Evolutionary conservation across 2,888 invertebrate genomes (phyloP), one percentile per base, ranked within the genome.

Genomic region (Polyploca ridens): DNA sequence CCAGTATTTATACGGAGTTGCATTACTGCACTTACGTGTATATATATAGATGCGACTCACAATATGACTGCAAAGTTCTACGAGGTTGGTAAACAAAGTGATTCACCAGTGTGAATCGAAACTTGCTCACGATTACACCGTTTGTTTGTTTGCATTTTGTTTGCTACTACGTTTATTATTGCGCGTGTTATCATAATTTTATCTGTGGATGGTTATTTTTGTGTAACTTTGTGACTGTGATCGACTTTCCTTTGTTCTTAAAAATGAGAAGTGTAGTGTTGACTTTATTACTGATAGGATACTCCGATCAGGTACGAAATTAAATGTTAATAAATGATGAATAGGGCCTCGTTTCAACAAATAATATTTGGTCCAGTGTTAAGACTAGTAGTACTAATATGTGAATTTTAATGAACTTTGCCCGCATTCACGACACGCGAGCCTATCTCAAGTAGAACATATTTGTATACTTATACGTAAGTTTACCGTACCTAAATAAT

Each of bases 191-290:
- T 27, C 27, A 27, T 54, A 8, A 54, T 14, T 19, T 54, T 19
- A 19, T 19, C 7, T 54, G 54, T 54, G 54, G 35, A 54, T 64
- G 64, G 14, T 13, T n/a, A n/a, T 6, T 14, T 14, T 14, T 13
- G 44, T 44, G 90, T 89, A 7, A 7, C 16, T 5, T 5, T 10
- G 54, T 54, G 54, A 10, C 1, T 54, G 10, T 5, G 49, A 16
- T 54, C 54, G 54, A 54, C 3, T 19, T 54, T 54, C 19, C 8
- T n/a, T 54, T 54, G 54, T 54, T 54, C 19, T 19, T 19, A 16
- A 54, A 54, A 16, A 54, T 54, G 54, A 54, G 54, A 10, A 19
- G 3, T 54, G 19, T 19, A n/a, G 49, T 16, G 8, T 54, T 54
- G 19, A 54, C 19, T 54, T 54, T 54, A 54, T 54, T 54, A 10